Evolutionary conservation across 2,113 vertebrate species (phyloP), one percentile per base, ranked within the genome.

Genomic region (Baryphthengus martii): DNA sequence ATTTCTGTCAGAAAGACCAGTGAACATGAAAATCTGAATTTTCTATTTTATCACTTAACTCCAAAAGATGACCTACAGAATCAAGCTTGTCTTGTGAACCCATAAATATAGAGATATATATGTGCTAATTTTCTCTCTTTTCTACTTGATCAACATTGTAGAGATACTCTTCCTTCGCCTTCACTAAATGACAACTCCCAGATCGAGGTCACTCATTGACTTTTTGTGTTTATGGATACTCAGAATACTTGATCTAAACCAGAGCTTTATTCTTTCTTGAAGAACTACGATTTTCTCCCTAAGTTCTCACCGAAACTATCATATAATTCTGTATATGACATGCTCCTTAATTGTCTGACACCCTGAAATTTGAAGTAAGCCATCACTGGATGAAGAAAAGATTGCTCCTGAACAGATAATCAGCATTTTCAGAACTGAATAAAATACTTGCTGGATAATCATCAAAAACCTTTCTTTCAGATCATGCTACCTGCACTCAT

Each of bases 401-500:
- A n/a, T 10, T 56, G 3, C 25, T 59, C 14, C 52, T 52, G 59
- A 66, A 71, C 40, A 89, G 33, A 68, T 49, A 55, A 76, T n/a
- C 11, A 21, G 35, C 61, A 61, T 44, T 85, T 85, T n/a, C 4
- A 13, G 33, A 87, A 82, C 24, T 4, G 39, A 88, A 88, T 63
- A 28, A 75, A 89, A 72, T 28, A 49, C 9, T 76, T 16, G 2
- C 33, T 10, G 40, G 4, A 13, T 65, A 78, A 84, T 13, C 2
- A 68, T 55, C 15, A 53, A 67, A 80, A 84, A 84, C 24, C 35
- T 85, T 93, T 53, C 37, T 86, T 77, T 82, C 62, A 84, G 37
- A 56, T 76, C 66, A 35, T 82, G 40, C n/a, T 71, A 70, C n/a
- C 25, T 81, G n/a, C 76, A 82, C 33, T 89, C 35, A 49, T 21